Evolutionary conservation across 2,113 vertebrate genomes (phyloP).

Genomic region (Tichodroma muraria): DNA sequence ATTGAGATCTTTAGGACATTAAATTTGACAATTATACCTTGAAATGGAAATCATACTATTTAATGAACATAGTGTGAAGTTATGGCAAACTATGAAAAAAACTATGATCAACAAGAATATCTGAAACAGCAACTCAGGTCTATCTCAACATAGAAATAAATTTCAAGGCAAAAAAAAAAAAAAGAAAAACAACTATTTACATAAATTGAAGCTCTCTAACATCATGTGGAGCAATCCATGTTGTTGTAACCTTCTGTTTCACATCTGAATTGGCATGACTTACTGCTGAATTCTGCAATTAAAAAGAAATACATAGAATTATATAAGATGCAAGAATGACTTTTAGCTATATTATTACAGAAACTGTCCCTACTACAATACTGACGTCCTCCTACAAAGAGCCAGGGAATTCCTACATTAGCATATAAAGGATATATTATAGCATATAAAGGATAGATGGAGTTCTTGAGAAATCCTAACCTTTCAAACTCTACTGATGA

Average conservation of each 20-base stretch:
- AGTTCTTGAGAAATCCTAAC: background rate
- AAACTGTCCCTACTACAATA: background rate
- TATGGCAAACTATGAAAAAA: background rate
- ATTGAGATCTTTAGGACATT: background rate
- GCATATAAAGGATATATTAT: too few species aligned
- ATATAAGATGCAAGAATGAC: background rate
- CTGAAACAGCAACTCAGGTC: background rate
- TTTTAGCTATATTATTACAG: background rate
- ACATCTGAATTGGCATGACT: slow-evolving; percentile 51
- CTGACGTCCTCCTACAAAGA: background rate
- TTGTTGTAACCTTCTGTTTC: slow-evolving; percentile 59
- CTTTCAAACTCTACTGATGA: background rate
- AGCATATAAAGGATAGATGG: background rate
- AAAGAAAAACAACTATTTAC: slow-evolving; percentile 40
- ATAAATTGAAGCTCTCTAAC: slow-evolving; percentile 65
- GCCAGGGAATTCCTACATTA: background rate
- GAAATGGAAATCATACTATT: background rate
- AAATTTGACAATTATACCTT: background rate
- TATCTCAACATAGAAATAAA: background rate
- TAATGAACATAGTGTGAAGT: background rate
- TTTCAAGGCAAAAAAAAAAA: background rate
- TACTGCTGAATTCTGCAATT: slow-evolving; percentile 71
- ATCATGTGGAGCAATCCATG: slow-evolving; percentile 65
- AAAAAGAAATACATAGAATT: background rate
- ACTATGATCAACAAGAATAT: background rate